Percentiles rank a stretch among this genome's conserved stretches.
These are phyloP conservation scores for Amazona guildingii DNA, from an alignment of 2,113 vertebrate genomes.

Conservation along the genomic window DNA sequence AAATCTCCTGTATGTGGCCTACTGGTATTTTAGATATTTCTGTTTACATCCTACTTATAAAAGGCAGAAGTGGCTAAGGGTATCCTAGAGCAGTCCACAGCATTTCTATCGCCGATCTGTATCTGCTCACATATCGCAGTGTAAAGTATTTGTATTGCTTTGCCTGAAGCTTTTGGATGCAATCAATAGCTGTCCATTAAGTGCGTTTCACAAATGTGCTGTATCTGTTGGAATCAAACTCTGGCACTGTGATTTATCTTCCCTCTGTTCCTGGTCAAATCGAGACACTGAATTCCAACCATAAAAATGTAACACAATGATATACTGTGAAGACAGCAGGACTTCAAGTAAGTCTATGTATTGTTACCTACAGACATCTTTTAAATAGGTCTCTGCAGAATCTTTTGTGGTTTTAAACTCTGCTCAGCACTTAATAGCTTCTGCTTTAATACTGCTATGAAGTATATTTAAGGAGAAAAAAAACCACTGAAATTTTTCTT, in stretches of 20 bases:
- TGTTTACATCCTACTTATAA: rapidly evolving
- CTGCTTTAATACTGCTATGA: not conserved
- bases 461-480: not conserved
- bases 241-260: not conserved
- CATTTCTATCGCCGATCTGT: rapidly evolving
- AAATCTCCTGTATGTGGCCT: rapidly evolving
- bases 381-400: not conserved
- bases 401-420: not conserved
- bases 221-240: not conserved
- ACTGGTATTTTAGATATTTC: not conserved
- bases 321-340: slow-evolving; percentile 31
- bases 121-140: not conserved
- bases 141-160: not conserved
- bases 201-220: not conserved
- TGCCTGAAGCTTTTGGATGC: not conserved
- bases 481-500: not conserved
- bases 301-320: not conserved
- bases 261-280: not conserved
- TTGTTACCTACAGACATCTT: slow-evolving; percentile 11
- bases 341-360: not conserved
- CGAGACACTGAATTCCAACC: not conserved
- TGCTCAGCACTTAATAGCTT: not conserved
- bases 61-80: not conserved
- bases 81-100: not conserved
- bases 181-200: not conserved